Base-by-base conservation (phyloP, 2,888 invertebrate species). In the Cantharis lateralis region DNA sequence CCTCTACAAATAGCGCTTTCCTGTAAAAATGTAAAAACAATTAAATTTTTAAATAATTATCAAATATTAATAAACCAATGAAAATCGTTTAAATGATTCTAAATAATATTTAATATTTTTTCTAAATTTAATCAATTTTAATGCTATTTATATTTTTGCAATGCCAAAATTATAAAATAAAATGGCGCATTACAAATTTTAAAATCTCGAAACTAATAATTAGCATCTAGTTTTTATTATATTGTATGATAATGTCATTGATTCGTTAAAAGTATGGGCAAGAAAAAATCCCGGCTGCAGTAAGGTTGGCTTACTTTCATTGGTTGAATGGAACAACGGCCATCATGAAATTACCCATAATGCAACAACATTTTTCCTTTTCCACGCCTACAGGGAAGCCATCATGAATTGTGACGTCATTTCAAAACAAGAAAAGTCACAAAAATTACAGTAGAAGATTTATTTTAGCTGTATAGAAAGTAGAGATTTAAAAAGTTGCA, bases 331-430 rank as follows among this genome's bases (percentile, higher is more conserved):
- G 15, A 18, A 18, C 66, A 26, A 73, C 77, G 68, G 77, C 77
- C 77, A 77, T 77, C 63, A 70, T 62, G 11, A 4, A 28, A 13
- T 74, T 77, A 76, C 76, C 75, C 68, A 77, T 24, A 71, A 24
- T 77, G 70, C 74, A 61, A 24, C 64, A 62, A 26, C 20, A 32
- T n/a, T 64, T 48, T 20, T 16, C 7, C 9, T 48, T n/a, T 32
- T 28, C 77, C 73, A 73, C 77, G 77, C 77, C 77, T 71, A 77
- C 77, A 20, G 11, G 13, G 77, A 71, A 68, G 77, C 77, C 77
- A 77, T 77, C 68, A 77, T 77, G 74, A 70, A 73, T 77, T 48
- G 16, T 77, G 77, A 77, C 77, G 77, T 77, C 76, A 76, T 3
- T 18, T 71, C 13, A n/a, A n/a, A 72, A 63, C n/a, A 24, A 24